Percentiles rank a stretch among this genome's conserved stretches.
Evolutionary conservation across 1,140 invertebrate species (phyloP).

Genomic region (Agrypnia vestita): DNA sequence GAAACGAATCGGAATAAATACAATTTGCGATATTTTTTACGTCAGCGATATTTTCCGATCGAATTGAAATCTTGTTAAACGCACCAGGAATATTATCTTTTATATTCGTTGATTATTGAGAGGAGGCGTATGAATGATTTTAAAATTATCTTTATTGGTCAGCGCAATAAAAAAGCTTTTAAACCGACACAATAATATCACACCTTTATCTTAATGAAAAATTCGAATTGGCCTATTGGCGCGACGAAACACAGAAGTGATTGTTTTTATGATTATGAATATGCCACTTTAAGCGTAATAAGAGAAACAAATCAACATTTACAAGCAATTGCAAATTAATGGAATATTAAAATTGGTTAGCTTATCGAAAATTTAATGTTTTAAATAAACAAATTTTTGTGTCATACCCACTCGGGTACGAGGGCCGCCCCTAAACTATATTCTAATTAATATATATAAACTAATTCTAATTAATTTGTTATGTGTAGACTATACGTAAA

Average conservation of each 20-base stretch:
- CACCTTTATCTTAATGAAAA: constrained; percentile 24
- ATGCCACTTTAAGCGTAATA: not conserved
- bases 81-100: not conserved
- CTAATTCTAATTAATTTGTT: too few relatives aligned
- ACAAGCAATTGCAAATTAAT: too few relatives aligned
- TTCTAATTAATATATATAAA: too few relatives aligned
- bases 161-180: constrained; percentile 40
- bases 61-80: not conserved
- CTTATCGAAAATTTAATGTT: too few relatives aligned
- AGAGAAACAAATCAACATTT: too few relatives aligned
- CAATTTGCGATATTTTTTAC: not conserved
- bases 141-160: constrained; percentile 25
- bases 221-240: not conserved
- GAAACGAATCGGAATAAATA: not conserved
- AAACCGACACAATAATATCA: constrained; percentile 11
- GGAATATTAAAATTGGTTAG: too few relatives aligned
- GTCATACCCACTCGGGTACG: too few relatives aligned
- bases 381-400: too few relatives aligned
- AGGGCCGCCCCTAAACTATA: too few relatives aligned
- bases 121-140: constrained; percentile 10
- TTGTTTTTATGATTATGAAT: constrained; percentile 7
- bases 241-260: not conserved
- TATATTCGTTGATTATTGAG: not conserved
- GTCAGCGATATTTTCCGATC: not conserved
- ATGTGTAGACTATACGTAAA: too few relatives aligned